Evolutionary conservation across 2,113 vertebrate species (phyloP).

Genomic region (Verasper variegatus): DNA sequence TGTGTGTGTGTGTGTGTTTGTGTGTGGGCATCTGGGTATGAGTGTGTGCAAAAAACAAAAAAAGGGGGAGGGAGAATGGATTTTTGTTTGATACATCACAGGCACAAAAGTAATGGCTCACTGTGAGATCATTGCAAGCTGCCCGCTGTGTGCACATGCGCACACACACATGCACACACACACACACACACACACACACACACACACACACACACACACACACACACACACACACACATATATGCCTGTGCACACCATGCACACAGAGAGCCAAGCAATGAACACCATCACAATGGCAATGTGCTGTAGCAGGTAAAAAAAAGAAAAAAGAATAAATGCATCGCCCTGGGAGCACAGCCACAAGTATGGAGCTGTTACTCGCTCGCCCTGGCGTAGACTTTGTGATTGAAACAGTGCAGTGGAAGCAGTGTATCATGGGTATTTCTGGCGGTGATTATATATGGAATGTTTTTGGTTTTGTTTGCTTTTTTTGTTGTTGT

Average conservation of each 20-base stretch:
- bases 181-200: background rate
- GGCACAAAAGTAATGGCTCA: constrained; percentile 60
- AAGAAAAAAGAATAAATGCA: background rate
- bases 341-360: background rate
- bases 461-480: background rate
- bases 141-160: constrained; percentile 33
- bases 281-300: constrained; percentile 21
- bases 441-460: constrained; percentile 15
- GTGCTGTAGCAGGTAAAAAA: constrained; percentile 34
- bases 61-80: constrained; percentile 39
- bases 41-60: background rate
- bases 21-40: constrained; percentile 4
- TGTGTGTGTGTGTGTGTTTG: constrained; percentile 27
- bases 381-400: background rate
- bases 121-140: constrained; percentile 52
- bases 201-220: background rate
- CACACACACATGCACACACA: background rate
- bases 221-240: background rate
- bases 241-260: background rate
- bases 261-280: constrained; percentile 28
- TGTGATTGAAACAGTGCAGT: constrained; percentile 26
- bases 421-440: constrained; percentile 44
- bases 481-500: constrained; percentile 9
- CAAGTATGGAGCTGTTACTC: constrained; percentile 12
- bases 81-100: constrained; percentile 60